Conservation (phyloP, 2,888 invertebrate species). For the Metellina segmentata region DNA sequence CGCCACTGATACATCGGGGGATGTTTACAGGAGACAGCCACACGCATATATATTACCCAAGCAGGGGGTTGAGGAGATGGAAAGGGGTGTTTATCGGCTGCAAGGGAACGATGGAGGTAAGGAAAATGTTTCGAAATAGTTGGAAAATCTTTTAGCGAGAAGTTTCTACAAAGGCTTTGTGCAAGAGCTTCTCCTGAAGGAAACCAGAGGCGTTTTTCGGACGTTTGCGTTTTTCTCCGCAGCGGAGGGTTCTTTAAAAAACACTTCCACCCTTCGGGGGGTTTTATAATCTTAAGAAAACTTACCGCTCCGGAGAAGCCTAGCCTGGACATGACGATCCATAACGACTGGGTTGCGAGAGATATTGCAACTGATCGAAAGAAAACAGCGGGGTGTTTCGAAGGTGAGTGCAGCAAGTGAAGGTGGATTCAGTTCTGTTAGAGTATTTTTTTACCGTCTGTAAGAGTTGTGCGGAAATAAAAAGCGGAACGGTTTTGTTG, state of each 20-base stretch:
- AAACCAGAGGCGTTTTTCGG: constrained; percentile 46
- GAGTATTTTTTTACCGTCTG: too few relatives aligned
- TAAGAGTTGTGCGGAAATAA: too few relatives aligned
- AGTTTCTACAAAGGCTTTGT: constrained; percentile 16
- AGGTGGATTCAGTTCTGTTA: too few relatives aligned
- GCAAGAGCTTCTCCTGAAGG: constrained; percentile 8
- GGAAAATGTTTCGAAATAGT: constrained; percentile 39
- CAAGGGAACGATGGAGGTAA: background rate
- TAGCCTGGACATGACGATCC: too few relatives aligned
- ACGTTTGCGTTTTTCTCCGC: constrained; percentile 22
- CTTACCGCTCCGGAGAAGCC: too few relatives aligned
- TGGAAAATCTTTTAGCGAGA: constrained; percentile 26
- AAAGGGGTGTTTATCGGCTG: constrained; percentile 36
- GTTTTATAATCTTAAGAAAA: too few relatives aligned
- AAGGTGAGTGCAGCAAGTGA: too few relatives aligned
- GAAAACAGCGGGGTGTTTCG: too few relatives aligned
- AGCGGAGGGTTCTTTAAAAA: background rate
- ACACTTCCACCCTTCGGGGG: background rate
- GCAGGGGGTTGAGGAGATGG: background rate
- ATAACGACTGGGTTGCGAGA: too few relatives aligned
- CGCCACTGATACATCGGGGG: constrained; percentile 32
- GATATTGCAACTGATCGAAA: too few relatives aligned
- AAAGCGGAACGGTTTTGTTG: too few relatives aligned
- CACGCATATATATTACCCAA: constrained; percentile 54
- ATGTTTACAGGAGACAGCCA: constrained; percentile 25